Percentiles rank a stretch among this genome's conserved stretches.
Conservation (phyloP, 2,113 vertebrate genomes). For the Tragulus kanchil region DNA sequence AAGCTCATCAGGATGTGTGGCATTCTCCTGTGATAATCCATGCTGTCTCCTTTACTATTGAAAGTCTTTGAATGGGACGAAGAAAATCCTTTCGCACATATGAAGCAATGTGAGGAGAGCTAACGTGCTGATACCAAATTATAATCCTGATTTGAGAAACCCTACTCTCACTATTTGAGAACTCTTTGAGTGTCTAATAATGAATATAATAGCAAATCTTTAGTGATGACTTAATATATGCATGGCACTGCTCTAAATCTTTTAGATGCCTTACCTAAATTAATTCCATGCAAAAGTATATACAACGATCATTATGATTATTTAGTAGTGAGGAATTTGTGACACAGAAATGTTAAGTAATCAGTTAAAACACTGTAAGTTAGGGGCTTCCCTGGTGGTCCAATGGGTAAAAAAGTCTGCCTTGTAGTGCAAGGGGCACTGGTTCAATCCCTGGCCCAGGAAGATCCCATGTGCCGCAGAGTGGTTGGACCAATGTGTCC, state of each 20-base stretch:
- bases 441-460: no score
- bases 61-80: not conserved
- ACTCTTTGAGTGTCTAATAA: not conserved
- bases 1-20: not conserved
- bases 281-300: not conserved
- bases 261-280: not conserved
- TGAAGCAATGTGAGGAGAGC: not conserved
- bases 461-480: no score
- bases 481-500: no score
- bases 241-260: not conserved
- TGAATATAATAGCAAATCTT: not conserved
- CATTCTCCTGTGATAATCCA: not conserved
- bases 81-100: not conserved
- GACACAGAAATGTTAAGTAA: not conserved
- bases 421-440: no score
- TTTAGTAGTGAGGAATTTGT: conserved; percentile 15
- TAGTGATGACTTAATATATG: not conserved
- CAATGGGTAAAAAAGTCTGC: no score
- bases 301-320: not conserved
- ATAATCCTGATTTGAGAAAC: not conserved
- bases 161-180: not conserved
- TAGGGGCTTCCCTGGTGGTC: no score
- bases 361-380: not conserved
- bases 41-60: not conserved
- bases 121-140: not conserved